A percentile compares a stretch with the other conserved stretches of the same genome.
Evolutionary conservation across 2,888 invertebrate genomes (phyloP).

Genomic region (Melanargia galathea): DNA sequence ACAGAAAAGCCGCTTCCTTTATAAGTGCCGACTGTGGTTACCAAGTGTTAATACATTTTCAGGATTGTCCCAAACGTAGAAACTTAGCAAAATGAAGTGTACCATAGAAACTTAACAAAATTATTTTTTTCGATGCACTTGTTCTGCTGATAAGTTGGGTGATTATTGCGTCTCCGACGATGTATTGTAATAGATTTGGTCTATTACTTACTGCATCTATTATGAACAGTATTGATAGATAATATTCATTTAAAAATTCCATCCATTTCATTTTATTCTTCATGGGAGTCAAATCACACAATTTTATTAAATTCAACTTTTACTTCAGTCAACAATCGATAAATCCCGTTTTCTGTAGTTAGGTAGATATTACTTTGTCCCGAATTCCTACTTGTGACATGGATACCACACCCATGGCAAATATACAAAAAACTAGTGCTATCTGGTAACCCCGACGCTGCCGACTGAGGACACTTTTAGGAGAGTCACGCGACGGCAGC

Average conservation of each 20-base stretch:
- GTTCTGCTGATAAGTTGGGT: too few species aligned
- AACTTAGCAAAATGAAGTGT: too few species aligned
- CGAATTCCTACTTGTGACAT: background rate
- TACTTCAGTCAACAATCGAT: background rate
- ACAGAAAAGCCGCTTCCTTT: constrained; percentile 57
- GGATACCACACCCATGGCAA: constrained; percentile 2
- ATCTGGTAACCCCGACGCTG: constrained; percentile 46
- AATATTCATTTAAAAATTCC: too few species aligned
- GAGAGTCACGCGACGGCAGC: constrained; percentile 54
- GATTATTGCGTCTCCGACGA: too few species aligned
- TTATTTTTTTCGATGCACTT: too few species aligned
- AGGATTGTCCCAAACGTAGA: background rate
- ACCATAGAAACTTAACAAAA: too few species aligned
- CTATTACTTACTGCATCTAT: too few species aligned
- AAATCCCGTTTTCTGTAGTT: background rate
- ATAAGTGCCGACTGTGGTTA: constrained; percentile 46
- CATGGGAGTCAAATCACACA: too few species aligned
- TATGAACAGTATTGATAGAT: too few species aligned
- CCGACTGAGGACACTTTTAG: constrained; percentile 51
- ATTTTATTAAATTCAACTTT: background rate
- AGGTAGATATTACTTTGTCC: constrained; percentile 4
- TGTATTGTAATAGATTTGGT: too few species aligned
- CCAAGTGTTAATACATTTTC: background rate
- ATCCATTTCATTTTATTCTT: too few species aligned
- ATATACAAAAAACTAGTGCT: constrained; percentile 17